phyloP scores from a whole-genome alignment of 2,888 invertebrate species.

The Nesidiocoris tenuis region DNA sequence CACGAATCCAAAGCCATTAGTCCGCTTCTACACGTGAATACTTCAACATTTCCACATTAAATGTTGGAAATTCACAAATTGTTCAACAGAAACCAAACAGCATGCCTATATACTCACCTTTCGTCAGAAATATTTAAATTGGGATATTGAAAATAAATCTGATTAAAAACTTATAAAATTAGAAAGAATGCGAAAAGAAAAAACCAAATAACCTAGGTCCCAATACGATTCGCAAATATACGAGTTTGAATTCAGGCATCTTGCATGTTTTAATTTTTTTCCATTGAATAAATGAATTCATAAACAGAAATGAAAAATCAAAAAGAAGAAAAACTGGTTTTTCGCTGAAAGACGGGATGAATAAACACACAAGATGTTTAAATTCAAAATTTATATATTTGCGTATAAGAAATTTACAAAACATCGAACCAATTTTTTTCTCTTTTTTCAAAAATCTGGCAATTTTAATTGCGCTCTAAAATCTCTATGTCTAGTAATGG shows the following conservation, averaged over 20 bases:
- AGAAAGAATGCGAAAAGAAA: no score
- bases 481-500: slow-evolving; percentile 11
- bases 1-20: no score
- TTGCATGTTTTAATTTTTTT: slow-evolving; percentile 29
- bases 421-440: slow-evolving; percentile 24
- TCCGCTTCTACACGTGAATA: no score
- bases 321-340: neutral
- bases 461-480: slow-evolving; percentile 14
- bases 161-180: neutral
- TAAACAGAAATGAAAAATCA: slow-evolving; percentile 3
- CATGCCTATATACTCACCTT: no score
- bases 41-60: no score
- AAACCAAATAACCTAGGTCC: no score
- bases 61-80: no score
- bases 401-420: slow-evolving; percentile 39
- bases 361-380: slow-evolving; percentile 44
- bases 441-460: slow-evolving; percentile 26
- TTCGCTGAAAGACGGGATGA: slow-evolving; percentile 28
- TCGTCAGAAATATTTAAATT: no score
- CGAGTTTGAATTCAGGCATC: slow-evolving; percentile 37
- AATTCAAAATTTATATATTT: slow-evolving; percentile 43
- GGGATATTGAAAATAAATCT: no score
- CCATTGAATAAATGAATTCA: slow-evolving; percentile 12
- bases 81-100: no score
- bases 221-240: no score